Evolutionary conservation across 2,797 vertebrate species (phyloP).

Genomic region (Natrix natrix): DNA sequence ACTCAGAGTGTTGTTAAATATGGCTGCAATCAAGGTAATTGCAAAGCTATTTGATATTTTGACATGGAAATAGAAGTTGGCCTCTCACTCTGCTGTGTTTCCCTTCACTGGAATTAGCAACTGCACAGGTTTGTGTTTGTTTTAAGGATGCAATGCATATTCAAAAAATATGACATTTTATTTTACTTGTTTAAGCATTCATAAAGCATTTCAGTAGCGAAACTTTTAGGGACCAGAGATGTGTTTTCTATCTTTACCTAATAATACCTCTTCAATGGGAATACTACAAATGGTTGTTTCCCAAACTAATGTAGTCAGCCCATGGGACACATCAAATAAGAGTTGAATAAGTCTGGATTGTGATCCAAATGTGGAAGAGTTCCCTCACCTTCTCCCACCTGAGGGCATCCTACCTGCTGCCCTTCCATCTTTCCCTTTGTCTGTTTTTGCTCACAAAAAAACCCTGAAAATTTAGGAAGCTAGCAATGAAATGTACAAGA

Average conservation of each 20-base stretch:
- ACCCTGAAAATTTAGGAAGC: not conserved
- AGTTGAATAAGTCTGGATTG: not conserved
- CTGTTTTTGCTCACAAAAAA: not conserved
- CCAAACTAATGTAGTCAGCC: not conserved
- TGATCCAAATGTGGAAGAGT: not conserved
- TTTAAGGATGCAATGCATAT: accelerated
- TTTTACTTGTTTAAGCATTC: not conserved
- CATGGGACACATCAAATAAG: not conserved
- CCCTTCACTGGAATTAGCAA: not conserved
- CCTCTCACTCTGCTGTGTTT: not conserved
- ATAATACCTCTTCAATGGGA: not conserved
- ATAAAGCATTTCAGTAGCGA: not conserved
- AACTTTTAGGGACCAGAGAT: not conserved
- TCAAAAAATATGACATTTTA: not conserved
- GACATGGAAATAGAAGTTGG: conserved; percentile 12
- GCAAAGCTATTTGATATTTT: not conserved
- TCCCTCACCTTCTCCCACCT: not conserved
- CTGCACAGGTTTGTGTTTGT: not conserved
- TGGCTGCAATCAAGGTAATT: not conserved
- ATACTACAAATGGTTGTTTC: not conserved
- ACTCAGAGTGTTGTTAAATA: not conserved
- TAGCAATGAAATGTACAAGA: not conserved
- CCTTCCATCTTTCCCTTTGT: not conserved
- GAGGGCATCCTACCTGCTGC: not conserved
- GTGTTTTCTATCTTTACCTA: not conserved